Evolutionary conservation across 2,888 invertebrate species (phyloP).

Genomic region (Ophioninae sp.): DNA sequence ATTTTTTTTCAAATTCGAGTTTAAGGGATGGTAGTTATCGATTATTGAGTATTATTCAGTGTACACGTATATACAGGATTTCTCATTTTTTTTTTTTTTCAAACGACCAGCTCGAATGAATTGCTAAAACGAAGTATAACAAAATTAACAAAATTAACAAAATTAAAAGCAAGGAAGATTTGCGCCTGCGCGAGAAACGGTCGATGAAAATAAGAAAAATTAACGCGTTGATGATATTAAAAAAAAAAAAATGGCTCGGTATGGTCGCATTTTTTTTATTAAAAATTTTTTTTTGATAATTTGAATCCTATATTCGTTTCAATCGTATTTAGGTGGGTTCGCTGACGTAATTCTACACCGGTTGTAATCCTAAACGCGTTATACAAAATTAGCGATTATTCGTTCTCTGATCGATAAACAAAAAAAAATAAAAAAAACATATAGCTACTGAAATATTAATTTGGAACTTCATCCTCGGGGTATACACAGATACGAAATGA

Average conservation of each 20-base stretch:
- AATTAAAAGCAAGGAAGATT: background rate
- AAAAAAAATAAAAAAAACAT: conserved; percentile 64
- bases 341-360: conserved; percentile 31
- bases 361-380: conserved; percentile 56
- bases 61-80: background rate
- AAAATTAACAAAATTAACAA: too few relatives aligned
- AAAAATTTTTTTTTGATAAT: conserved; percentile 5
- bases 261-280: background rate
- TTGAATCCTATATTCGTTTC: conserved; percentile 1
- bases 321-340: background rate
- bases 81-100: background rate
- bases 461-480: conserved; percentile 64
- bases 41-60: conserved; percentile 1
- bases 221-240: background rate
- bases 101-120: background rate
- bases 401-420: conserved; percentile 65
- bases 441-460: conserved; percentile 70
- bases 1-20: background rate
- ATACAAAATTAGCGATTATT: conserved; percentile 72
- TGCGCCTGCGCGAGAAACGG: too few relatives aligned
- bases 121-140: background rate
- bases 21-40: conserved; percentile 3
- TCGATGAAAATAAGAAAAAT: background rate
- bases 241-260: background rate
- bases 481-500: conserved; percentile 12